These are phyloP conservation scores for Elmis aenea DNA, from an alignment of 2,888 invertebrate species.

Conservation along the genomic window DNA sequence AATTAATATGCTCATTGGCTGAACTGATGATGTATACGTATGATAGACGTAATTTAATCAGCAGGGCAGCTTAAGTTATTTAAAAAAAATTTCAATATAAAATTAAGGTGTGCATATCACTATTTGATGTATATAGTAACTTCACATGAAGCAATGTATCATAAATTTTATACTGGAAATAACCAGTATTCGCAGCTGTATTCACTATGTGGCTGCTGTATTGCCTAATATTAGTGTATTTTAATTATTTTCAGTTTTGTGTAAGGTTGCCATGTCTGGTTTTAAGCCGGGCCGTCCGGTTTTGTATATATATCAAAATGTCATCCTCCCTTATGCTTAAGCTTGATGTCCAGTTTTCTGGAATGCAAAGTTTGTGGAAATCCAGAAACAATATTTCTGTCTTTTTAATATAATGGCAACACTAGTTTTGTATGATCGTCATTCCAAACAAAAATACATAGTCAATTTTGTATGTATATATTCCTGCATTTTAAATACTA, in stretches of 20 bases:
- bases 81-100: too few species aligned
- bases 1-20: constrained; percentile 12
- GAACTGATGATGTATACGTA: background rate
- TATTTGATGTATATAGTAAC: background rate
- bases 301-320: too few species aligned
- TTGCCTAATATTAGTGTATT: constrained; percentile 15
- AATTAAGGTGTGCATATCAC: too few species aligned
- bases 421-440: too few species aligned
- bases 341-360: too few species aligned
- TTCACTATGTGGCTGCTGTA: constrained; percentile 9
- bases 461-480: constrained; percentile 16
- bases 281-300: too few species aligned
- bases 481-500: constrained; percentile 10
- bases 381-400: too few species aligned
- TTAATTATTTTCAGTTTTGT: constrained; percentile 21
- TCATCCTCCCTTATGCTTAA: too few species aligned
- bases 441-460: too few species aligned
- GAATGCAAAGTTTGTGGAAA: too few species aligned
- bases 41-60: background rate
- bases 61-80: background rate
- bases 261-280: too few species aligned
- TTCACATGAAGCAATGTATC: constrained; percentile 10
- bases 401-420: too few species aligned
- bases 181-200: constrained; percentile 11
- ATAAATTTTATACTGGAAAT: constrained; percentile 15